Conservation (phyloP, 2,888 invertebrate genomes). For the Eilema sororculum region DNA sequence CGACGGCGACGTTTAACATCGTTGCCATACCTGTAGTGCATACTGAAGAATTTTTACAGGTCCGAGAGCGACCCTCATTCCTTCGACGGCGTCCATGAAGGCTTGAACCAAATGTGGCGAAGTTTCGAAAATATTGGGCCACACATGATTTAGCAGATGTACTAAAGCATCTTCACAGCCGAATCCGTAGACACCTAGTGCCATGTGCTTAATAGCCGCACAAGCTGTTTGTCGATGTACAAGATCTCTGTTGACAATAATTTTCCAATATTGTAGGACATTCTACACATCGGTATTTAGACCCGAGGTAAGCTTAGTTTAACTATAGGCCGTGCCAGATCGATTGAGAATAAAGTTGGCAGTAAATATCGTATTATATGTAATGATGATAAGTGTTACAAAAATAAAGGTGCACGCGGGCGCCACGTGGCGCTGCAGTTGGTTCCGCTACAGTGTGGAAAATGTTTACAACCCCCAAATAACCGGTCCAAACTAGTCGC, state of each 20-base stretch:
- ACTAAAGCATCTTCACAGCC: constrained; percentile 99
- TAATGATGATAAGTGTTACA: no score
- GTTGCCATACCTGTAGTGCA: constrained; percentile 95
- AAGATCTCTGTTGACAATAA: constrained; percentile 90
- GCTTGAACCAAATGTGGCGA: constrained; percentile 99
- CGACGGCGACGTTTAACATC: no score
- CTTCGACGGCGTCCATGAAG: constrained; percentile 99
- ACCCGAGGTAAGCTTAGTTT: no score
- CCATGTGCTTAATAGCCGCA: constrained; percentile 99
- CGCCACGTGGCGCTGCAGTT: no score
- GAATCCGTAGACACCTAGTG: constrained; percentile 98
- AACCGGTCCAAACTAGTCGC: no score
- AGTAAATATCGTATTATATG: no score
- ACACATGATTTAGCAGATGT: constrained; percentile 98
- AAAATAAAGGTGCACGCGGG: no score
- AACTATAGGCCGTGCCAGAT: no score
- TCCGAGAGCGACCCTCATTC: constrained; percentile 97
- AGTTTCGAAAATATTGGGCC: constrained; percentile 99
- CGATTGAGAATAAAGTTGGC: no score
- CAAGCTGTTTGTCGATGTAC: constrained; percentile 99
- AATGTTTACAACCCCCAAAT: no score
- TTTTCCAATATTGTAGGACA: background rate
- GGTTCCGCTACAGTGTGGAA: no score
- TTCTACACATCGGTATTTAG: background rate
- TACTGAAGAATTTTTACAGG: constrained; percentile 99